Evolutionary conservation across 1,140 invertebrate genomes (phyloP).

Genomic region (Bombus sibiricus): DNA sequence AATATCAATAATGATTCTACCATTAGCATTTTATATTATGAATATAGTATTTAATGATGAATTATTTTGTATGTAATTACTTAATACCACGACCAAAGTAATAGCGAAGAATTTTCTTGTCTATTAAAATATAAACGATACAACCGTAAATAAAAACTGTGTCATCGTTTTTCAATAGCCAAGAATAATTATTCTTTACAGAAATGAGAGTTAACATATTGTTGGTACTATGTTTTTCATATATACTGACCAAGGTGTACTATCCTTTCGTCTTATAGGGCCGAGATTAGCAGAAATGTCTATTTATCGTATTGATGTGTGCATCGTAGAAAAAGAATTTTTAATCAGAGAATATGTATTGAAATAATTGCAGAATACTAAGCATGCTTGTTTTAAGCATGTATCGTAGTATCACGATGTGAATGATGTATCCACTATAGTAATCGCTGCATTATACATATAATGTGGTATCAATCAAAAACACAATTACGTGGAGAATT

Average conservation of each 20-base stretch:
- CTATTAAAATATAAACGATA: slow-evolving; percentile 42
- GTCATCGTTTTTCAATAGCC: neutral
- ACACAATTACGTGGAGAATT: slow-evolving; percentile 21
- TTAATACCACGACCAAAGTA: slow-evolving; percentile 79
- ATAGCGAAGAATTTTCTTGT: slow-evolving; percentile 51
- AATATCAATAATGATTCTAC: slow-evolving; percentile 72
- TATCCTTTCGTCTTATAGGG: slow-evolving; percentile 32
- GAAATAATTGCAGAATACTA: neutral
- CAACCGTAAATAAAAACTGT: slow-evolving; percentile 10
- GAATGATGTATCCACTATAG: neutral
- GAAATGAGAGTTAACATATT: slow-evolving; percentile 20
- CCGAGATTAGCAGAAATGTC: slow-evolving; percentile 15
- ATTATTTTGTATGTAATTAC: slow-evolving; percentile 70
- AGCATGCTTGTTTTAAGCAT: slow-evolving; percentile 13
- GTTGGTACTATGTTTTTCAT: slow-evolving; percentile 32
- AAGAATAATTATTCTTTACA: slow-evolving; percentile 4
- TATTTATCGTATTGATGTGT: slow-evolving; percentile 1
- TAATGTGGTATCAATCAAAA: slow-evolving; percentile 24
- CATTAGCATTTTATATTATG: slow-evolving; percentile 76
- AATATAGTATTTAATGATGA: slow-evolving; percentile 72
- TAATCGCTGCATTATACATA: neutral
- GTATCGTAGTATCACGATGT: slow-evolving; percentile 11
- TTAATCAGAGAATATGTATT: neutral
- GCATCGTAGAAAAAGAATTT: slow-evolving; percentile 10
- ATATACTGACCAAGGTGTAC: slow-evolving; percentile 10